Conservation (phyloP, 2,888 invertebrate species). For the Limnephilus rhombicus region DNA sequence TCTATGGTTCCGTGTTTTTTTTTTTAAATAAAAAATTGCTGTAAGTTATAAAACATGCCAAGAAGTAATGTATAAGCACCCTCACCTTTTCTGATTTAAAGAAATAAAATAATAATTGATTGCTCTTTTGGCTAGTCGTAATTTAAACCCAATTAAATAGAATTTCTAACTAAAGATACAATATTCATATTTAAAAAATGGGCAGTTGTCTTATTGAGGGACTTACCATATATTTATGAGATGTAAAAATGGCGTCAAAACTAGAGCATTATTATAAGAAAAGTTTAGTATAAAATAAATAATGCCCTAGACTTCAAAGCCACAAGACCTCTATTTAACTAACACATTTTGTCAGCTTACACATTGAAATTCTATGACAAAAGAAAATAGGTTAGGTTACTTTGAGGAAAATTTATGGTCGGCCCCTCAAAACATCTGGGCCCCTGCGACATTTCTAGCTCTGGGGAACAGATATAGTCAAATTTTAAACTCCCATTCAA, state of each 20-base stretch:
- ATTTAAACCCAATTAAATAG: not conserved
- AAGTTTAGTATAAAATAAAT: not conserved
- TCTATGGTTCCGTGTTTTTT: not conserved
- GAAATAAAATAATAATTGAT: slow-evolving; percentile 4
- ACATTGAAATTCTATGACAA: not conserved
- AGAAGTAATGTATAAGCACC: slow-evolving; percentile 19
- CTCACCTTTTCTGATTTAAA: slow-evolving; percentile 26
- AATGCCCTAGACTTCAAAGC: not conserved
- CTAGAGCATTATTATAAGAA: not conserved
- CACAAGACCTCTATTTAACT: not conserved
- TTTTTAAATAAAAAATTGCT: not conserved
- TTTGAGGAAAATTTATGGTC: not conserved
- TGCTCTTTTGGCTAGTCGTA: slow-evolving; percentile 5
- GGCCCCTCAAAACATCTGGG: not conserved
- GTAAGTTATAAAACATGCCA: not conserved
- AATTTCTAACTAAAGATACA: not conserved
- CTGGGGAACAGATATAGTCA: not conserved
- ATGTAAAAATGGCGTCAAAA: not conserved
- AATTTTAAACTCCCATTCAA: not conserved
- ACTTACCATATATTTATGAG: not conserved
- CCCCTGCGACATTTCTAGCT: not conserved
- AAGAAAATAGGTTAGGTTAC: not conserved
- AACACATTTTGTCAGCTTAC: not conserved
- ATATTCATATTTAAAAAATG: not conserved
- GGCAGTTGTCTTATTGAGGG: not conserved